phyloP scores from a whole-genome alignment of 2,113 vertebrate genomes.

The Ascaphus truei region DNA sequence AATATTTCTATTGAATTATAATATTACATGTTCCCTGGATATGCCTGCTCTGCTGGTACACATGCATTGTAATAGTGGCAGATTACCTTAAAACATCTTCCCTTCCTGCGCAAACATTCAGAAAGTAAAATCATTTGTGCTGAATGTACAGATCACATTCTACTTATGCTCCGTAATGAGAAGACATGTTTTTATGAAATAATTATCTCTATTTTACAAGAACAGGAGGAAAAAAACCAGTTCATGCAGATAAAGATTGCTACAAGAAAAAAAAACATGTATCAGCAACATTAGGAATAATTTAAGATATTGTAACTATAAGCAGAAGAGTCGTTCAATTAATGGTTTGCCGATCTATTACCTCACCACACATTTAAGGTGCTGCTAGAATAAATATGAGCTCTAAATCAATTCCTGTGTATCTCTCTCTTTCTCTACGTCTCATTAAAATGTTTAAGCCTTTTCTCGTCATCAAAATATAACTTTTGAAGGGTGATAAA shows the following conservation, averaged over 20 bases:
- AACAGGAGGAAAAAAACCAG: constrained; percentile 15
- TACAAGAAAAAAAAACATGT: neutral
- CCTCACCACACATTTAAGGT: neutral
- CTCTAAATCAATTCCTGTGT: neutral
- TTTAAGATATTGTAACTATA: neutral
- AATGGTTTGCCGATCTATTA: constrained; percentile 1
- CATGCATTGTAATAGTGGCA: constrained; percentile 27
- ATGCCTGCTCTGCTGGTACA: neutral
- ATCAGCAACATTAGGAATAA: neutral
- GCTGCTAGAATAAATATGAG: too few relatives aligned
- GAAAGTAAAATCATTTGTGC: constrained; percentile 23
- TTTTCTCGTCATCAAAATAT: too few relatives aligned
- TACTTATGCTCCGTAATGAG: neutral
- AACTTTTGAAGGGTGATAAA: too few relatives aligned
- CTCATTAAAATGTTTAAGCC: neutral
- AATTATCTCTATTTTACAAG: constrained; percentile 26
- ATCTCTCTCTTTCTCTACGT: neutral
- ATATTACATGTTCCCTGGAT: constrained; percentile 10
- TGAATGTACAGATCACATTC: constrained; percentile 1
- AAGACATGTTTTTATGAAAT: constrained; percentile 28
- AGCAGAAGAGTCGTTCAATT: constrained; percentile 13
- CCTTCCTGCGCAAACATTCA: constrained; percentile 13
- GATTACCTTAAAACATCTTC: constrained; percentile 32
- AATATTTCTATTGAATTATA: constrained; percentile 9
- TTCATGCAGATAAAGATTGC: neutral